Evolutionary conservation across 1,140 invertebrate species (phyloP), one percentile per base, ranked within the genome.

Genomic region (Drosophila persimilis): DNA sequence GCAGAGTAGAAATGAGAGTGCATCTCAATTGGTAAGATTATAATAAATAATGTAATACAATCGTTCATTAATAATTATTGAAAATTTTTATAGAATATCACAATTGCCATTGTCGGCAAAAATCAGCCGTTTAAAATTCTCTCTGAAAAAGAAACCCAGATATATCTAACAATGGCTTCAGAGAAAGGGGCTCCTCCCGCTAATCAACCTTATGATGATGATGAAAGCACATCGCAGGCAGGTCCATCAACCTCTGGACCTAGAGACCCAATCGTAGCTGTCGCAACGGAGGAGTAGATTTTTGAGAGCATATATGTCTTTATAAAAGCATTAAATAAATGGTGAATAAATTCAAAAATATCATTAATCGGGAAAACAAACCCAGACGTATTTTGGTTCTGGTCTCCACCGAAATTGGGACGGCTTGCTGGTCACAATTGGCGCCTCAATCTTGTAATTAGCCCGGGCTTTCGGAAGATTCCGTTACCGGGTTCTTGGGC

Each of bases 61-160:
- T 8, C 24, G 13, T 4, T n/a, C 13, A n/a, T 39, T 43, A 0
- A n/a, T 15, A 31, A 1, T n/a, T 11, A 17, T 39, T 41, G 11
- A 39, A 4, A 5, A 39, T 43, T 45, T 22, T 31, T 48, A 4
- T n/a, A 84, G 80, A 80, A 70, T 29, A 85, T 85, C 9, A 74
- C 77, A 17, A 66, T 85, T 13, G 79, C 79, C 22, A 71, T 83
- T 22, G 93, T 99, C 17, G 98, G 95, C 59, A 95, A 95, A 48
- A 50, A 88, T 62, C 95, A 94, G 24, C 92, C 94, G 0, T 97
- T 99, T 75, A 95, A 94, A 50, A 95, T 98, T 60, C 94, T 96
- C 61, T 94, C 96, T 70, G 97, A 99, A 90, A 93, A 96, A 1
- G 94, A 94, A 63, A 95, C 95, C 39, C 92, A 93, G 2, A 90